Evolutionary conservation across 2,888 invertebrate species (phyloP), one percentile per base, ranked within the genome.

Genomic region (Eulithis testata): DNA sequence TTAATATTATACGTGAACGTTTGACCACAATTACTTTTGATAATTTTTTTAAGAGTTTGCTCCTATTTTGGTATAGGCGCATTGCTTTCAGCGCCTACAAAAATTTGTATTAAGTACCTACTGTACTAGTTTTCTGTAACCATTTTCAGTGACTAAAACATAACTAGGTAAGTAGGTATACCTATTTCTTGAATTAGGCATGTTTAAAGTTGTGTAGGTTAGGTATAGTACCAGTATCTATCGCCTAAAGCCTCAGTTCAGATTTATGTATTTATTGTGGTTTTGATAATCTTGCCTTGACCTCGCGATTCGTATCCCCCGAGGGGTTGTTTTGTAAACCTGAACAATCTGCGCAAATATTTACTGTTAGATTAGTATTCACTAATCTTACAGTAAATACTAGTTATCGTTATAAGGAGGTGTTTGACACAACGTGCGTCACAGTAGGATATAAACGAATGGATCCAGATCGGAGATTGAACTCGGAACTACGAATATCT

Each of bases 31-130:
- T 21, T 21, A 21, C 21, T 21, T 21, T 21, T 21, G 37, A 37
- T 8, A 40, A 40, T 8, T 9, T 40, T 40, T 40, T 40, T 8
- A 43, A 4, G n/a, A 50, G 31, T 49, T 58, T 60, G 60, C 60
- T 45, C 36, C 21, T 36, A 36, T 14, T 36, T 53, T 14, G 5
- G 31, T 60, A 45, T 8, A 60, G 52, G 60, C 36, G 51, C 51
- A 11, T 53, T 12, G 8, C 21, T 21, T 21, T 21, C 2, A 31
- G 31, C 1, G 31, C 31, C 31, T 31, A 31, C 31, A 4, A 31
- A 2, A 31, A 31, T n/a, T 31, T 31, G 31, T 31, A 31, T 31
- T 31, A 31, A 31, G 5, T 6, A 6, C 3, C 3, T 31, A 31
- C 5, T 31, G 31, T 4, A 31, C 31, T 31, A 31, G 31, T 31